These are phyloP conservation scores for Podarcis muralis DNA, from an alignment of 2,113 vertebrate species.

Conservation along the genomic window DNA sequence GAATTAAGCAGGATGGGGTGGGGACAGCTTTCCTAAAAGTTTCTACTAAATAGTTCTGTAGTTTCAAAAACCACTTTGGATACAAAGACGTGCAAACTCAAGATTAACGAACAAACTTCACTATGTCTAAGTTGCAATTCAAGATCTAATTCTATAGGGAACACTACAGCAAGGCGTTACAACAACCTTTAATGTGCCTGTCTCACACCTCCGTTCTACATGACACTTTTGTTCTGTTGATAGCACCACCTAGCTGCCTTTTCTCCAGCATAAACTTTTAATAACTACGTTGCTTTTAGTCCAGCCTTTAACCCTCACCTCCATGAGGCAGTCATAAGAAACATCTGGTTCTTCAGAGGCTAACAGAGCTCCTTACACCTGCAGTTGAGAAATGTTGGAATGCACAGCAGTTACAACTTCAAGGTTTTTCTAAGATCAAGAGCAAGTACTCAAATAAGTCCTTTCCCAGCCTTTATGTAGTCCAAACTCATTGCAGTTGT, in stretches of 20 bases:
- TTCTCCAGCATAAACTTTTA: neutral
- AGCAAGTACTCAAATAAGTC: neutral
- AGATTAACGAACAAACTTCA: neutral
- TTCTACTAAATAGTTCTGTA: neutral
- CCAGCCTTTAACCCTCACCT: neutral
- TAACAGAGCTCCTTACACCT: slow-evolving; percentile 5
- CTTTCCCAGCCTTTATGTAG: neutral
- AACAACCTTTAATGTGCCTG: neutral
- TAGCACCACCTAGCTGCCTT: neutral
- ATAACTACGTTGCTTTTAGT: neutral
- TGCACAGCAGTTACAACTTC: neutral
- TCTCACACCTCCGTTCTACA: neutral
- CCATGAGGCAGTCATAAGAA: neutral
- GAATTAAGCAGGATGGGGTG: neutral
- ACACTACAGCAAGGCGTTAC: neutral
- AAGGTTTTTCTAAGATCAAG: neutral
- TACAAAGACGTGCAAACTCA: neutral
- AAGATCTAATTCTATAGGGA: neutral
- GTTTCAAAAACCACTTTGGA: neutral
- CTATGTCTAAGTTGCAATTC: neutral
- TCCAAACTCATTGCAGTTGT: neutral
- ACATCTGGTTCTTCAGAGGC: neutral
- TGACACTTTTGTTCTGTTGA: neutral
- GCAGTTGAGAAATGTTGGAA: neutral
- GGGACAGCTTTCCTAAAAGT: neutral